Evolutionary conservation across 2,113 vertebrate species (phyloP).

Genomic region (Rhynchomys soricoides): DNA sequence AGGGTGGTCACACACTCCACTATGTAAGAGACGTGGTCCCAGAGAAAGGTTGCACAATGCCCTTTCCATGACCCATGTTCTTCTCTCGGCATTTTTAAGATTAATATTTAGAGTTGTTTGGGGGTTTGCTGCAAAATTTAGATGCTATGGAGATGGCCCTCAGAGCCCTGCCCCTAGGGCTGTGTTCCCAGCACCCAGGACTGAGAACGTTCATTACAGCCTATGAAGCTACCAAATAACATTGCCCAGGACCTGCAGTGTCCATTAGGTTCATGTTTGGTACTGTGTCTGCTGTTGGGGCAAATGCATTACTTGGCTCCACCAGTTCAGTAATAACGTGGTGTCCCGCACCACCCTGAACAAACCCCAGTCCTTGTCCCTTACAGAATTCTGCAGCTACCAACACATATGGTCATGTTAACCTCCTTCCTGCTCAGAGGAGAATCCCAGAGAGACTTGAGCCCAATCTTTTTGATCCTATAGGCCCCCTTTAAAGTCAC

Average conservation of each 20-base stretch:
- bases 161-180: too few species aligned
- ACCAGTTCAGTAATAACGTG: neutral
- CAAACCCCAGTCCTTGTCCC: neutral
- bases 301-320: neutral
- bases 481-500: neutral
- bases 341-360: neutral
- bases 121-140: neutral
- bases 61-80: rapidly evolving
- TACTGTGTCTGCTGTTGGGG: neutral
- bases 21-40: neutral
- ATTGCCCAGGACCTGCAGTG: too few species aligned
- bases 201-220: too few species aligned
- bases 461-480: neutral
- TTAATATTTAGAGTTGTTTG: neutral
- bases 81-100: neutral
- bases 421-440: neutral
- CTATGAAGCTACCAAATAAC: neutral
- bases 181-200: rapidly evolving
- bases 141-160: neutral
- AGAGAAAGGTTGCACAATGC: neutral
- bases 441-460: neutral
- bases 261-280: neutral
- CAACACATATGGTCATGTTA: neutral
- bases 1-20: rapidly evolving
- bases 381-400: neutral